phyloP scores from a whole-genome alignment of 2,888 invertebrate species.

The Chalcosyrphus nemorum region DNA sequence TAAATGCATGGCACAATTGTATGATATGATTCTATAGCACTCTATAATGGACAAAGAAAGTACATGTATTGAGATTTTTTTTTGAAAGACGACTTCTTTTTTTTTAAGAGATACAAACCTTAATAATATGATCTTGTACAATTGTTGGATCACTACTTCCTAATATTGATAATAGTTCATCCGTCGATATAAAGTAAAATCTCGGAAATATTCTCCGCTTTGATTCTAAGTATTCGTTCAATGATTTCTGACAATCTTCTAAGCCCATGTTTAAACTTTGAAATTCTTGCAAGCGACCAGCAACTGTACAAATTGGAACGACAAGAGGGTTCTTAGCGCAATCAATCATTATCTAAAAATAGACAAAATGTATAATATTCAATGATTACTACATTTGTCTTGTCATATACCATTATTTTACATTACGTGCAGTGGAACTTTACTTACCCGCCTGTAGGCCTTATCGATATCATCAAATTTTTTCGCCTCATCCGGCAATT shows the following conservation, averaged over 20 bases:
- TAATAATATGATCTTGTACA: conserved; percentile 96
- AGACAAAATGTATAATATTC: no score
- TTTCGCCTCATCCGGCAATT: conserved; percentile 94
- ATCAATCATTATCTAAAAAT: conserved; percentile 91
- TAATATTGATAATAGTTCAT: conserved; percentile 93
- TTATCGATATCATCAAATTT: conserved; percentile 95
- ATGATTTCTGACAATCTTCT: conserved; percentile 94
- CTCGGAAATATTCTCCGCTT: conserved; percentile 94
- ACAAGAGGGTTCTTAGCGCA: conserved; percentile 91
- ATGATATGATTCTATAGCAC: no score
- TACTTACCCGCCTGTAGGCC: conserved; percentile 87
- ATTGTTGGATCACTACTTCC: conserved; percentile 92
- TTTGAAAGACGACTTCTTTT: no score
- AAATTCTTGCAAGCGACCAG: conserved; percentile 90
- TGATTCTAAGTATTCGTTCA: conserved; percentile 94
- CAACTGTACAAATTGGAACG: conserved; percentile 89
- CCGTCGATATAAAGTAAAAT: conserved; percentile 97
- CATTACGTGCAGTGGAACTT: no score
- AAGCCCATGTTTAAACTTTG: conserved; percentile 88
- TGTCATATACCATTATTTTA: no score
- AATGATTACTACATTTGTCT: no score
- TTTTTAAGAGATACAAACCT: conserved; percentile 85
- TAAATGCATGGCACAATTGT: no score
- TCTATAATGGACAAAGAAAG: no score
- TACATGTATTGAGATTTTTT: no score